phyloP scores from a whole-genome alignment of 2,888 invertebrate genomes.

The Molorchus minor region DNA sequence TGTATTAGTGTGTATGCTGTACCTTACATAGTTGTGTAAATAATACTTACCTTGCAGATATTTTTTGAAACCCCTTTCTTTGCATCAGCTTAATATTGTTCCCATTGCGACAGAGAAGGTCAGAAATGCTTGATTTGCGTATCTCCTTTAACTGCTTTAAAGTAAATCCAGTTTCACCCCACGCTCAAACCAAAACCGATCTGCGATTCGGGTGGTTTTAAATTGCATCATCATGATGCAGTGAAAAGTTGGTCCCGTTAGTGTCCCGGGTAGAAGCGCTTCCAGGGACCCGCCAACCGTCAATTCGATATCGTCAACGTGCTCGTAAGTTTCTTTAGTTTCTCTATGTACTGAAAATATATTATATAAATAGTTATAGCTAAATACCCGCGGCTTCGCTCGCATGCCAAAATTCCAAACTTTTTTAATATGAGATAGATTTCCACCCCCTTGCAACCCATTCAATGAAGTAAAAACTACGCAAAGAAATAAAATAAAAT shows the following conservation, averaged over 20 bases:
- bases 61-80: constrained; percentile 70
- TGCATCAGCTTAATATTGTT: constrained; percentile 74
- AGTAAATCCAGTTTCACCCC: constrained; percentile 71
- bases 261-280: constrained; percentile 74
- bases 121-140: constrained; percentile 77
- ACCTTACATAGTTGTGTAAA: neutral
- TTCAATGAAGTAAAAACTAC: no score
- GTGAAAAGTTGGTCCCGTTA: constrained; percentile 85
- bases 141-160: constrained; percentile 80
- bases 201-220: constrained; percentile 81
- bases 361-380: no score
- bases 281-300: constrained; percentile 86
- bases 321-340: constrained; percentile 72
- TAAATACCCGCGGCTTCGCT: no score
- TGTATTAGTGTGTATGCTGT: neutral
- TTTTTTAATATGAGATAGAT: no score
- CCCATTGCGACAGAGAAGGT: constrained; percentile 82
- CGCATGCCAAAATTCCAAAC: no score
- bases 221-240: constrained; percentile 89
- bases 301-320: constrained; percentile 83
- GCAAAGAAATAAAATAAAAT: no score
- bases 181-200: constrained; percentile 85
- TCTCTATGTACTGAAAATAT: constrained; percentile 73
- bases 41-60: constrained; percentile 66
- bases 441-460: no score